Evolutionary conservation across 2,888 invertebrate species (phyloP).

Genomic region (Dastarcus helophoroides): DNA sequence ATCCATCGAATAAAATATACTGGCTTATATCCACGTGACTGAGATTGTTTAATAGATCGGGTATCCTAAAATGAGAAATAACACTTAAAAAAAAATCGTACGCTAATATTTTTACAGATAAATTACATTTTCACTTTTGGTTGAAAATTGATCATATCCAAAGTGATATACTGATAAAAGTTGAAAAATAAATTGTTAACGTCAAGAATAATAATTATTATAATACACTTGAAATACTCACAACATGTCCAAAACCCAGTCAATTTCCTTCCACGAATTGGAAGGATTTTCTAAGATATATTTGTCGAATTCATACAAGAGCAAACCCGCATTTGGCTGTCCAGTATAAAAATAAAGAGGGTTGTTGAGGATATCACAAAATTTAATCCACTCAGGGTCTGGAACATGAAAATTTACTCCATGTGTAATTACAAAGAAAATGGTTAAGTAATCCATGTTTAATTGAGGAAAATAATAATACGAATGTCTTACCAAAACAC

Average conservation of each 20-base stretch:
- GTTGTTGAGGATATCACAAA: constrained; percentile 40
- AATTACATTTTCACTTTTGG: too few species aligned
- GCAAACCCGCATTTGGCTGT: constrained; percentile 43
- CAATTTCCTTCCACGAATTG: constrained; percentile 58
- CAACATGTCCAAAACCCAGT: constrained; percentile 55
- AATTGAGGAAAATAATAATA: too few species aligned
- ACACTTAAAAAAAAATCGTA: constrained; percentile 8
- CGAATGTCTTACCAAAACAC: too few species aligned
- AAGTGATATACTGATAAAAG: too few species aligned
- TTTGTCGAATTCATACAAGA: constrained; percentile 51
- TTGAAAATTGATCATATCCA: too few species aligned
- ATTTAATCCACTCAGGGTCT: constrained; percentile 39
- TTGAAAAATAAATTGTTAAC: too few species aligned
- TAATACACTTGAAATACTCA: constrained; percentile 36
- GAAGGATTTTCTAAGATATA: constrained; percentile 46
- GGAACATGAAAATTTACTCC: constrained; percentile 12
- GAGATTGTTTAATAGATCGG: constrained; percentile 45
- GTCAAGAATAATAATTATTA: neutral
- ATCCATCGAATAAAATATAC: constrained; percentile 40
- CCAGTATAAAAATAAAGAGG: constrained; percentile 54
- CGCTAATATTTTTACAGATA: too few species aligned
- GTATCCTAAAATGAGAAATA: constrained; percentile 42
- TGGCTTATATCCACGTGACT: constrained; percentile 43
- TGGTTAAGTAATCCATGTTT: too few species aligned
- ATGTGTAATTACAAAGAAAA: too few species aligned